Base-by-base conservation (phyloP, 1,140 invertebrate species). In the Microplitis mediator region DNA sequence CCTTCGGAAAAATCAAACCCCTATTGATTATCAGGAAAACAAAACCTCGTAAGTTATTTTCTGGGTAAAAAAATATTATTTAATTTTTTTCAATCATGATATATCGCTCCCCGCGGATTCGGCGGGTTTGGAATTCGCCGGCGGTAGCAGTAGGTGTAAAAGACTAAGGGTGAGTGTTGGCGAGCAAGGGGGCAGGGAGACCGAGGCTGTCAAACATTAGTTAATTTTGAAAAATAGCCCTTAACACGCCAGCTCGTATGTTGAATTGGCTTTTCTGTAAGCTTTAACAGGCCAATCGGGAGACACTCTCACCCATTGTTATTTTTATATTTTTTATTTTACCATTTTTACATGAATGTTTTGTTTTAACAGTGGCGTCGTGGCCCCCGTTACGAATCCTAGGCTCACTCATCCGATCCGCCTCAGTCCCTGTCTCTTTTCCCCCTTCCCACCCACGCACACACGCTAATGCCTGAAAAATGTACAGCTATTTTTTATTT, bases 401-500 rank as follows among this genome's bases (percentile, higher is more conserved):
- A 45, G 8, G 39, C 39, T 65, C 63, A 51, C 69, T 51, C 4
- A 35, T 64, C 34, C 14, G 50, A 66, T 51, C 9, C 3, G 63
- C 31, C 71, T 51, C 58, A 35, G 35, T 60, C 73, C 69, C 58
- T 65, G 23, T 23, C 71, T 67, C 71, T 69, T 34, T 50, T 32
- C 62, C 56, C 34, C 54, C 70, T 13, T n/a, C 58, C 23, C 75
- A 71, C 73, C 76, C 77, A 79, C 79, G 76, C 80, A 81, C 80
- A 80, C 84, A 84, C 82, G 85, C 83, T 86, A 87, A 86, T 86
- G 84, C 85, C 83, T 87, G 86, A 87, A 87, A 87, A 87, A 87
- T 87, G 86, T 87, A 86, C 84, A 81, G 85, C 85, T 85, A 87
- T 86, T 87, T 87, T 87, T 87, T 87, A 87, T 86, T 86, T 86